Evolutionary conservation across 1,140 invertebrate genomes (phyloP), one percentile per base, ranked within the genome.

Genomic region (Lepidurus couesii): DNA sequence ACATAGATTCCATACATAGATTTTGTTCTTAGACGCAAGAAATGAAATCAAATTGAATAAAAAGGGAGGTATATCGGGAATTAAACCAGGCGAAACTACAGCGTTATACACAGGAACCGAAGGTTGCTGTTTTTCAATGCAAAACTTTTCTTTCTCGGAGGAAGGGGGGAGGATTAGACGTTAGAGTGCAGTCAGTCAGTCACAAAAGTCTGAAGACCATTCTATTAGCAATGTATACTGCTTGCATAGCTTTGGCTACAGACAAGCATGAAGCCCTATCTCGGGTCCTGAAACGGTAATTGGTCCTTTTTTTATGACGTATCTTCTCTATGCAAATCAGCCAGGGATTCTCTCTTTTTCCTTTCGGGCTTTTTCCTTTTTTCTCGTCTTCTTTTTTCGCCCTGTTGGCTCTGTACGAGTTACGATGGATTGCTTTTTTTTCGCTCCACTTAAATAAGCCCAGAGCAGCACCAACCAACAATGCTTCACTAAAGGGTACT

Each of bases 281-380:
- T 65, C 53, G 53, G 53, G 53, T 65, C 21, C 53, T 65, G 53
- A 65, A 65, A 65, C 53, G 53, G 53, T 65, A 65, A 65, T 65
- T 65, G 53, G 53, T 65, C 53, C 34, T 65, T 65, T 65, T 65
- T 65, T 65, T 65, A 65, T 16, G 53, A 21, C 53, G 34, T 16
- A 65, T 65, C 53, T 65, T 65, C 53, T 65, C 53, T 65, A 65
- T 65, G 53, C 53, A 65, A 65, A 65, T 65, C 53, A 65, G 53
- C 53, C 53, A 65, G 53, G 53, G 53, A 65, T 65, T 65, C 53
- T 9, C 53, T 1, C 9, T 65, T 65, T 65, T 65, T 0, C 21
- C 21, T 65, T 3, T 21, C 13, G 7, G n/a, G 8, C 5, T 7
- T 16, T 13, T 10, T 11, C 10, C 6, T 47, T 47, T 47, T 8